A percentile compares a stretch with the other conserved stretches of the same genome.
Conservation (phyloP, 2,113 vertebrate species). For the Chionis minor region DNA sequence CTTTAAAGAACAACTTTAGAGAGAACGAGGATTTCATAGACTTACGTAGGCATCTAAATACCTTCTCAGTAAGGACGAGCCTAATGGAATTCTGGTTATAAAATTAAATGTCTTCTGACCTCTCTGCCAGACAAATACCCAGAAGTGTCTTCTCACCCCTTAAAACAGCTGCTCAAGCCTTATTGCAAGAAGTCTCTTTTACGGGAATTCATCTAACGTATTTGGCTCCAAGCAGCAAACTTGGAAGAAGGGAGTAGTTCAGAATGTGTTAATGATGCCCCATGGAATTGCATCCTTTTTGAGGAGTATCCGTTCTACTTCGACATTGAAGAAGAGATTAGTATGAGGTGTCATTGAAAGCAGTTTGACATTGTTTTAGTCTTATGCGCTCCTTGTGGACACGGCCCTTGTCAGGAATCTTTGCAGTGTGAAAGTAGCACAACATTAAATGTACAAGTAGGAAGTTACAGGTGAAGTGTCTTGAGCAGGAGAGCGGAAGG, state of each 20-base stretch:
- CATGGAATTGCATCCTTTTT: background rate
- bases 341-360: background rate
- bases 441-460: background rate
- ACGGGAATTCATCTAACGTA: background rate
- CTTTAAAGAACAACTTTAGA: background rate
- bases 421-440: background rate
- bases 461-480: background rate
- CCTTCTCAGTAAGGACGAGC: background rate
- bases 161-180: background rate
- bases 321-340: background rate
- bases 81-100: background rate
- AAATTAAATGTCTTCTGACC: background rate
- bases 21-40: background rate
- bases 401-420: background rate
- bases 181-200: background rate
- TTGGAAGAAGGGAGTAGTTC: background rate
- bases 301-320: background rate
- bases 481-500: background rate
- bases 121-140: background rate
- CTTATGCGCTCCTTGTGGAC: background rate
- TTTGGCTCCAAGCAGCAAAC: background rate
- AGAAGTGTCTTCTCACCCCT: background rate
- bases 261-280: background rate
- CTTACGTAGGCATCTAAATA: background rate
- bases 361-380: background rate